phyloP scores from a whole-genome alignment of 2,797 vertebrate species.

The Catharus ustulatus region DNA sequence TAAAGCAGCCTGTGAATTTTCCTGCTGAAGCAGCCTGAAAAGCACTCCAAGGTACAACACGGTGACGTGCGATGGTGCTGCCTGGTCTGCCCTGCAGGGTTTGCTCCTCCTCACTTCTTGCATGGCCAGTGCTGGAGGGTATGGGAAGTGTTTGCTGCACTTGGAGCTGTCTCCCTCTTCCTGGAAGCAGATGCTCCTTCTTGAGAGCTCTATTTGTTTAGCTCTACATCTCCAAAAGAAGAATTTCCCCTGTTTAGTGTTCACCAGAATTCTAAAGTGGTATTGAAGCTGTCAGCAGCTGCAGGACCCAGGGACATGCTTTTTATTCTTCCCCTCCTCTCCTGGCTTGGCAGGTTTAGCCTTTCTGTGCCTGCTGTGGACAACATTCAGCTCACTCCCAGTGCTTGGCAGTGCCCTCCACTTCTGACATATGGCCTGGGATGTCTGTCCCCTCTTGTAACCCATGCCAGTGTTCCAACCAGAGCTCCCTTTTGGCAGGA shows the following conservation, averaged over 20 bases:
- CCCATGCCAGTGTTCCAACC: not conserved
- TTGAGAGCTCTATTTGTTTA: not conserved
- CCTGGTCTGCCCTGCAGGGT: not conserved
- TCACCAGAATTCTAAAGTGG: not conserved
- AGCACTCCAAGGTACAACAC: not conserved
- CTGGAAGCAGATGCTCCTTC: constrained; percentile 1
- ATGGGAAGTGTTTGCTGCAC: not conserved
- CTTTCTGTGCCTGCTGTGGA: not conserved
- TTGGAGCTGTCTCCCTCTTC: not conserved
- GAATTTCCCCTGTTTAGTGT: not conserved
- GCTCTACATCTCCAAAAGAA: not conserved
- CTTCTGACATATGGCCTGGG: not conserved
- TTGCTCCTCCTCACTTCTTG: not conserved
- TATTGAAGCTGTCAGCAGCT: not conserved
- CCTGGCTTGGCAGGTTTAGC: not conserved
- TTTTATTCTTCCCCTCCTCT: not conserved
- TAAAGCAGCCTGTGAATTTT: not conserved
- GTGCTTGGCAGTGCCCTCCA: not conserved
- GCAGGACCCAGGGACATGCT: not conserved
- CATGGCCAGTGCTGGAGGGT: not conserved
- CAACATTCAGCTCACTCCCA: not conserved
- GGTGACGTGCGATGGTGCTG: accelerated
- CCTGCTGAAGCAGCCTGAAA: not conserved
- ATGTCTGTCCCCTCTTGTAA: not conserved
- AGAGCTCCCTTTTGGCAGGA: not conserved